These are phyloP conservation scores for Coenonympha arcania DNA, from an alignment of 2,888 invertebrate species.

Conservation along the genomic window DNA sequence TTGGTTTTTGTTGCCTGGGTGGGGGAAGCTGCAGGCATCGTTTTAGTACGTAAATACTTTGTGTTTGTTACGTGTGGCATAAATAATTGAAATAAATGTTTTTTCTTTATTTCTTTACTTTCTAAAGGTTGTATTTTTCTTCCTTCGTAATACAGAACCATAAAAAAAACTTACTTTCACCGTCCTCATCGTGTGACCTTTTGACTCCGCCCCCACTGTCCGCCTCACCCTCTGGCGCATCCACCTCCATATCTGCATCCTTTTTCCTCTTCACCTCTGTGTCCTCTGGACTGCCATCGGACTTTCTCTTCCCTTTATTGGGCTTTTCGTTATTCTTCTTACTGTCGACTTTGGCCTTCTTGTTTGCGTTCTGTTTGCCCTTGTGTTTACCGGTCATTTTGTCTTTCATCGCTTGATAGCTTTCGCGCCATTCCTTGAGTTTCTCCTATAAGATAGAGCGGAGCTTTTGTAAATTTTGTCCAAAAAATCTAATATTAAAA, in stretches of 20 bases:
- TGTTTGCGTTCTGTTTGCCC: slow-evolving; percentile 44
- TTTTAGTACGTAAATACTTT: too few relatives aligned
- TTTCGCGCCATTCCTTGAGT: slow-evolving; percentile 59
- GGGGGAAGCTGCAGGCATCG: too few relatives aligned
- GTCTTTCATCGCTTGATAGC: slow-evolving; percentile 61
- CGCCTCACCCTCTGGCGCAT: slow-evolving; percentile 36
- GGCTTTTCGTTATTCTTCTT: slow-evolving; percentile 44
- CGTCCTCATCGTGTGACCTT: slow-evolving; percentile 40
- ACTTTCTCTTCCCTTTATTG: slow-evolving; percentile 48
- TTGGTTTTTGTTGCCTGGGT: too few relatives aligned
- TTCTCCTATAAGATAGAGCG: slow-evolving; percentile 43
- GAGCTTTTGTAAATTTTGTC: too few relatives aligned
- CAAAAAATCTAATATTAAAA: too few relatives aligned
- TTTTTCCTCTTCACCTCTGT: slow-evolving; percentile 54
- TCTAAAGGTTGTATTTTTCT: too few relatives aligned
- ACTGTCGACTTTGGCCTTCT: slow-evolving; percentile 48
- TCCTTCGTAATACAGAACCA: neutral
- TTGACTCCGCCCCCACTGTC: slow-evolving; percentile 49
- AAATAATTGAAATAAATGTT: too few relatives aligned
- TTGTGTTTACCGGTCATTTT: slow-evolving; percentile 58
- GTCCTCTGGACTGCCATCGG: slow-evolving; percentile 36
- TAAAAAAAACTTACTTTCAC: slow-evolving; percentile 31
- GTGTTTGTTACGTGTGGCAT: too few relatives aligned
- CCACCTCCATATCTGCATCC: slow-evolving; percentile 42
- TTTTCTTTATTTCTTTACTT: too few relatives aligned